Conservation (phyloP, 2,888 invertebrate species). For the Nasonia oneida region DNA sequence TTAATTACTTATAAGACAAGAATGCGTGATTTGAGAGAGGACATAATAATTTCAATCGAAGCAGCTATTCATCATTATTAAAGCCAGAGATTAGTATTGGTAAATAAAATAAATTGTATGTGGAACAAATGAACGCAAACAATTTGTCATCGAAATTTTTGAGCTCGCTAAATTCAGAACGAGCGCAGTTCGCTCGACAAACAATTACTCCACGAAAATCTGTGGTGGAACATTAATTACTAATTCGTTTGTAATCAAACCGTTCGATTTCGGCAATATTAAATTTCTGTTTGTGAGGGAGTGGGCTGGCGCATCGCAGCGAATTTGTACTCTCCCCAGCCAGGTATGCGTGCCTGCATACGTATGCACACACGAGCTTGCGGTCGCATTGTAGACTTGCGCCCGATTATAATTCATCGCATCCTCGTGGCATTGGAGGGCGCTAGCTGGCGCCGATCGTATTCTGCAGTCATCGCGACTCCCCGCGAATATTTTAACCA, state of each 20-base stretch:
- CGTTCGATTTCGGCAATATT: conserved; percentile 64
- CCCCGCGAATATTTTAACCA: conserved; percentile 17
- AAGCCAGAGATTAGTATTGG: too few relatives aligned
- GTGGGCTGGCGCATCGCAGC: conserved; percentile 17
- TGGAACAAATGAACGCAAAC: neutral
- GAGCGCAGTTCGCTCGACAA: conserved; percentile 3
- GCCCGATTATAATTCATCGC: conserved; percentile 24
- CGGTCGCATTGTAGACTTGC: conserved; percentile 21
- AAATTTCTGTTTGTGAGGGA: conserved; percentile 64
- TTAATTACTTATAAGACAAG: too few relatives aligned
- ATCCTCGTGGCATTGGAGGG: neutral
- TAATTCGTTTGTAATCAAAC: conserved; percentile 68
- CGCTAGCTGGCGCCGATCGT: neutral
- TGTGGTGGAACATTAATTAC: conserved; percentile 63
- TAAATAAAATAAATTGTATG: neutral
- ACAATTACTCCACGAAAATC: conserved; percentile 66
- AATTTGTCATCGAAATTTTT: neutral
- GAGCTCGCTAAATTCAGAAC: neutral
- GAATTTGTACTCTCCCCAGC: neutral
- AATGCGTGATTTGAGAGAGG: too few relatives aligned
- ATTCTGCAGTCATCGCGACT: conserved; percentile 25
- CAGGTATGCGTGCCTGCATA: neutral
- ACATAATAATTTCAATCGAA: too few relatives aligned
- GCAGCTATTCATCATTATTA: too few relatives aligned
- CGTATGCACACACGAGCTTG: conserved; percentile 1